These are phyloP conservation scores for Bambusicola thoracicus DNA, from an alignment of 2,113 vertebrate species.

Conservation along the genomic window DNA sequence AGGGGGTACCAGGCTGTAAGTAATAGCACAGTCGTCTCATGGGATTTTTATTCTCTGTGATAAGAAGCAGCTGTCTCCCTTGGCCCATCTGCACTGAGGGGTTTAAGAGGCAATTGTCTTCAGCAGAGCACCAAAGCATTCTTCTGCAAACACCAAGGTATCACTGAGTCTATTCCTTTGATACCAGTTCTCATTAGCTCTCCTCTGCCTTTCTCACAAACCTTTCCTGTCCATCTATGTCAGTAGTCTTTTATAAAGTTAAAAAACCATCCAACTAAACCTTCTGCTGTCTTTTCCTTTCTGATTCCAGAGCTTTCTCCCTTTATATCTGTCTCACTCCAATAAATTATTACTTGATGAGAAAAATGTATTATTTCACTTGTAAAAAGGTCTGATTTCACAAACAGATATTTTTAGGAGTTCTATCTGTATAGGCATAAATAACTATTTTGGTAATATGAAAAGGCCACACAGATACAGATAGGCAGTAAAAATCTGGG, in stretches of 20 bases:
- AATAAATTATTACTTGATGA: constrained; percentile 49
- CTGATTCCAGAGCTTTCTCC: neutral
- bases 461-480: constrained; percentile 8
- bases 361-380: constrained; percentile 30
- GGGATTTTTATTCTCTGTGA: neutral
- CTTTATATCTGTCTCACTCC: neutral
- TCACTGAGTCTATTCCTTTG: neutral
- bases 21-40: neutral
- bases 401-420: constrained; percentile 46
- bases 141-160: neutral
- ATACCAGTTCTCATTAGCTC: neutral
- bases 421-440: constrained; percentile 40
- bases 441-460: constrained; percentile 14
- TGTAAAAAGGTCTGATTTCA: constrained; percentile 34
- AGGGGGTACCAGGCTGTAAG: neutral
- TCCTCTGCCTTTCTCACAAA: neutral
- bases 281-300: neutral
- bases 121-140: neutral
- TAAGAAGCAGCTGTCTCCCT: neutral
- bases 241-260: neutral
- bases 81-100: neutral
- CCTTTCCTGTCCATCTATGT: neutral
- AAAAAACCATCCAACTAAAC: neutral
- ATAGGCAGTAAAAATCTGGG: neutral
- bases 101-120: neutral